These are phyloP conservation scores for Dreissena polymorpha DNA, from an alignment of 1,140 invertebrate genomes.

Conservation along the genomic window DNA sequence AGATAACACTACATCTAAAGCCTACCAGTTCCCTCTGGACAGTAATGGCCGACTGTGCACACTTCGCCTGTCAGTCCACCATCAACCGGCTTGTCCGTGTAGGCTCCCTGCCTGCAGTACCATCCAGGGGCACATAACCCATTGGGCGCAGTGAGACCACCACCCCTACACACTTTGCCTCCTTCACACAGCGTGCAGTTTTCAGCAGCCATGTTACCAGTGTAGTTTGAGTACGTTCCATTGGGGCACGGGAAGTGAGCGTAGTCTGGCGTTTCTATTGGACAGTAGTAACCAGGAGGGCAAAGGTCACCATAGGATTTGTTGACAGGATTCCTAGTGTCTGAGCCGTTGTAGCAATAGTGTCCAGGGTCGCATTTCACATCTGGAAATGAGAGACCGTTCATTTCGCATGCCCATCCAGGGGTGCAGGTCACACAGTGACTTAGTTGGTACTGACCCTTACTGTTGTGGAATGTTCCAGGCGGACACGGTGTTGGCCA, in stretches of 20 bases:
- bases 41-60: slow-evolving; percentile 71
- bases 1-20: too few relatives aligned
- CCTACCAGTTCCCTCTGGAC: slow-evolving; percentile 73
- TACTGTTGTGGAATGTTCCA: slow-evolving; percentile 69
- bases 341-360: slow-evolving; percentile 70
- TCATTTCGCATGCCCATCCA: slow-evolving; percentile 73
- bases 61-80: slow-evolving; percentile 72
- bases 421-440: slow-evolving; percentile 73
- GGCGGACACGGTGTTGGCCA: slow-evolving; percentile 73
- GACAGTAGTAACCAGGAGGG: slow-evolving; percentile 75
- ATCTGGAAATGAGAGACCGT: slow-evolving; percentile 63
- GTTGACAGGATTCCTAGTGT: slow-evolving; percentile 63
- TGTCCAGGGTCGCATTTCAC: slow-evolving; percentile 68
- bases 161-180: slow-evolving; percentile 70
- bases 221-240: slow-evolving; percentile 74
- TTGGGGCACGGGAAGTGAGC: slow-evolving; percentile 71
- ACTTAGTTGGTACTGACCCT: slow-evolving; percentile 64
- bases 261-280: slow-evolving; percentile 69
- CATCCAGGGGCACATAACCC: slow-evolving; percentile 73
- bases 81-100: slow-evolving; percentile 71
- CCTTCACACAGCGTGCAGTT: slow-evolving; percentile 74
- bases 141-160: slow-evolving; percentile 70
- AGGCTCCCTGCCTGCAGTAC: slow-evolving; percentile 72
- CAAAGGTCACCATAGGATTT: slow-evolving; percentile 71
- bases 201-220: slow-evolving; percentile 56